phyloP scores from a whole-genome alignment of 2,888 invertebrate species.

The Julus scanicus region DNA sequence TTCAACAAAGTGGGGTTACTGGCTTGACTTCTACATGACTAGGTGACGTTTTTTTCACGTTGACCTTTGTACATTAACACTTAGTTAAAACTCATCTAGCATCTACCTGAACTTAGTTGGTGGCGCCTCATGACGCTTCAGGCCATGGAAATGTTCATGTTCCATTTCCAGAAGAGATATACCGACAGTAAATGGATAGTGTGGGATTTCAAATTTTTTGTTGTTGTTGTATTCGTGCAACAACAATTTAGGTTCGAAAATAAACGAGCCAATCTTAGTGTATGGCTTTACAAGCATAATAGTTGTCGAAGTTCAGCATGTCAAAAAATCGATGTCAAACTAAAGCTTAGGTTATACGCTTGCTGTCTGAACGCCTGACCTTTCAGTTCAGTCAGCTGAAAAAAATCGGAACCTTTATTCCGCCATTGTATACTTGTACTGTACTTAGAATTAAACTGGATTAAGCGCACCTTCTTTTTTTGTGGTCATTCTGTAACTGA shows the following conservation, averaged over 20 bases:
- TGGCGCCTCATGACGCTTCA: neutral
- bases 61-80: conserved; percentile 36
- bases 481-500: neutral
- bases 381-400: neutral
- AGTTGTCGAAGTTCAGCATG: conserved; percentile 27
- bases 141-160: conserved; percentile 11
- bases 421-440: neutral
- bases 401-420: neutral
- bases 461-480: neutral
- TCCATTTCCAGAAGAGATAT: neutral
- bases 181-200: conserved; percentile 29
- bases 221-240: neutral
- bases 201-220: neutral
- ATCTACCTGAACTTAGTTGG: conserved; percentile 45
- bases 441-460: neutral
- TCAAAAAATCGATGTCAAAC: conserved; percentile 35
- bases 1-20: conserved; percentile 41
- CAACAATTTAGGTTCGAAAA: neutral
- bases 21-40: conserved; percentile 28
- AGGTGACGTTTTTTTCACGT: conserved; percentile 11
- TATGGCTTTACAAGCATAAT: neutral
- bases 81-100: conserved; percentile 41
- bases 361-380: conserved; percentile 8
- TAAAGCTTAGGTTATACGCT: conserved; percentile 20
- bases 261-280: neutral